Base-by-base conservation (phyloP, 1,140 invertebrate genomes). In the Drosophila ogumai region DNA sequence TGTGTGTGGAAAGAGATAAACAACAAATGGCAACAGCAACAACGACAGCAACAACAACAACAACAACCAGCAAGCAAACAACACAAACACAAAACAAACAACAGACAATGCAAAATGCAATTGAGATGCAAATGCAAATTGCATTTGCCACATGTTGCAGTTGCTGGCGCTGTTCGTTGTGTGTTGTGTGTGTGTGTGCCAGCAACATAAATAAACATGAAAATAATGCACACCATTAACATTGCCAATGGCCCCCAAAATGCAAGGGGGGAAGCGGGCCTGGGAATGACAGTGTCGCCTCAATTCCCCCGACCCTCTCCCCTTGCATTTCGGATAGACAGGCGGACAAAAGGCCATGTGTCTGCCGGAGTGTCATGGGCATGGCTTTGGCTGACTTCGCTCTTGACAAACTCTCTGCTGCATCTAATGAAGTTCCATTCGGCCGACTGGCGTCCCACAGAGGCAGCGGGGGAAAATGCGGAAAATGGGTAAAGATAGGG, bases 91-190 rank as follows among this genome's bases (percentile, higher is more conserved):
- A 72, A 84, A 84, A 64, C 66, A 79, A 87, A 88, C 84, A 80
- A 49, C 69, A 88, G 81, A 88, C 84, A 88, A 84, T 88, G 77
- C 72, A 68, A 90, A 88, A 78, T 67, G 84, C 76, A 84, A 88
- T 87, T 84, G 80, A 87, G 84, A 88, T 87, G 84, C 82, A 82
- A 87, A 87, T 87, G 84, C 80, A 80, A 87, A 88, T 88, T 87
- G 80, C 72, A 84, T 76, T 71, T 60, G 76, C 80, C 75, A 88
- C 76, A 90, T 90, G 75, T 87, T 74, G 78, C 74, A 74, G 57
- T 46, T 57, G 47, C 9, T 58, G 44, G 40, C 10, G 57, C 36
- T 46, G 60, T 47, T 22, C 28, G n/a, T n/a, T 52, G 49, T 36
- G 25, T 49, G 17, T 17, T 36, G 25, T 17, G 47, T 46, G 49